Evolutionary conservation across 2,888 invertebrate species (phyloP).

Genomic region (Philhelius pedissequus): DNA sequence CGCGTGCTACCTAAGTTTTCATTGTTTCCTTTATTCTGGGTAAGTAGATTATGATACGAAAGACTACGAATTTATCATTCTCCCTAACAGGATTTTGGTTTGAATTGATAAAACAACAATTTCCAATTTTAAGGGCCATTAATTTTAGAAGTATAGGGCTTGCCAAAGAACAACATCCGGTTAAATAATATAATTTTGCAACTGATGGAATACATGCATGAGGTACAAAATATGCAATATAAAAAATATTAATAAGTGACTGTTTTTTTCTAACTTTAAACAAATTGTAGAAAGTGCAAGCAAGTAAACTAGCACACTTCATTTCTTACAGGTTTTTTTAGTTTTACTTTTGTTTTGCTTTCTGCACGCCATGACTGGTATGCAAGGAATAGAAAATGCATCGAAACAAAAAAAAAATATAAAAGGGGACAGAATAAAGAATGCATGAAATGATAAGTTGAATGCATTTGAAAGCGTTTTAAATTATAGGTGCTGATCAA

Average conservation of each 20-base stretch:
- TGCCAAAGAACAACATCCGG: background rate
- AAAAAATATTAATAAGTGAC: background rate
- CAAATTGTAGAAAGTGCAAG: slow-evolving; percentile 8
- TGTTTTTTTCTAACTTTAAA: background rate
- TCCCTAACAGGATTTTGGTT: background rate
- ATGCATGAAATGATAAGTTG: background rate
- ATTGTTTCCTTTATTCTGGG: background rate
- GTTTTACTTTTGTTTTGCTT: background rate
- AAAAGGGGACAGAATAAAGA: background rate
- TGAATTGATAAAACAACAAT: background rate
- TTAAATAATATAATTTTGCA: background rate
- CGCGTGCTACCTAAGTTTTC: background rate
- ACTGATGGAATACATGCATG: background rate
- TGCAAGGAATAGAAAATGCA: background rate
- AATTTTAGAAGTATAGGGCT: background rate
- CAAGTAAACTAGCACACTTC: background rate
- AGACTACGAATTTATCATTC: background rate
- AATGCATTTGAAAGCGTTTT: background rate
- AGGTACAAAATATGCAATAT: no score
- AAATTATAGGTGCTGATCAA: background rate
- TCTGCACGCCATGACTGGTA: background rate
- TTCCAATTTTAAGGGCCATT: background rate
- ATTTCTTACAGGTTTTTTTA: background rate
- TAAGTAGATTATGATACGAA: slow-evolving; percentile 3
- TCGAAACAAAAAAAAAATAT: background rate